phyloP scores from a whole-genome alignment of 2,888 invertebrate species.

The Criorhina ranunculi region DNA sequence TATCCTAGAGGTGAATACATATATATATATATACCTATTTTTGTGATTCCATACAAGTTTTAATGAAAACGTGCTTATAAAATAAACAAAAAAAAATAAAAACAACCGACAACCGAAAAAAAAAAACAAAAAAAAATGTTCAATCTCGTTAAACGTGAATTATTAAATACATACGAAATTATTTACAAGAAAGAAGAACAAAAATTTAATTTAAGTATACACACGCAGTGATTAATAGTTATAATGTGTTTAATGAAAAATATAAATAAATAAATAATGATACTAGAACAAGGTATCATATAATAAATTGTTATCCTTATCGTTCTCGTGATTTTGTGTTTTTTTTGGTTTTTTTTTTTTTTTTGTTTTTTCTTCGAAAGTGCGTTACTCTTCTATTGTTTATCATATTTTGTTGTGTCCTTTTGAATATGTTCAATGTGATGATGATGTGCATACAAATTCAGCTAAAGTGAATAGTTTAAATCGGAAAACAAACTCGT shows the following conservation, averaged over 20 bases:
- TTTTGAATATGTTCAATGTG: too few relatives aligned
- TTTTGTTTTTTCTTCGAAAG: too few relatives aligned
- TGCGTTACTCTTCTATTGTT: too few relatives aligned
- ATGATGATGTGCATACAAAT: too few relatives aligned
- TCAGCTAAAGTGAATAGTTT: too few relatives aligned
- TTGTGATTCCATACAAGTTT: constrained; percentile 49
- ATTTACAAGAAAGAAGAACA: constrained; percentile 10
- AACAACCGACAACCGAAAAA: too few relatives aligned
- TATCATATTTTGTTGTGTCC: too few relatives aligned
- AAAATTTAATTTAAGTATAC: constrained; percentile 16
- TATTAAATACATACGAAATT: constrained; percentile 5
- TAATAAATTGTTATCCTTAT: constrained; percentile 27
- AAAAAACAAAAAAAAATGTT: not conserved
- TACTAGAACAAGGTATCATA: constrained; percentile 14
- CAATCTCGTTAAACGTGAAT: constrained; percentile 5
- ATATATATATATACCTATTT: not conserved
- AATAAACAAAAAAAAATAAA: constrained; percentile 19
- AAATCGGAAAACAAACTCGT: too few relatives aligned
- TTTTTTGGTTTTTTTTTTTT: too few relatives aligned
- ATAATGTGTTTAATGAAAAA: not conserved
- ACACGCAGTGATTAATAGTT: constrained; percentile 19
- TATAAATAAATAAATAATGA: constrained; percentile 11
- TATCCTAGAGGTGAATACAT: constrained; percentile 51
- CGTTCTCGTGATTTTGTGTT: constrained; percentile 26
- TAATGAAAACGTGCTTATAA: not conserved